A percentile compares a stretch with the other conserved stretches of the same genome.
These are phyloP conservation scores for Ctenochaetus hawaiiensis DNA, from an alignment of 2,797 vertebrate species.

Conservation along the genomic window DNA sequence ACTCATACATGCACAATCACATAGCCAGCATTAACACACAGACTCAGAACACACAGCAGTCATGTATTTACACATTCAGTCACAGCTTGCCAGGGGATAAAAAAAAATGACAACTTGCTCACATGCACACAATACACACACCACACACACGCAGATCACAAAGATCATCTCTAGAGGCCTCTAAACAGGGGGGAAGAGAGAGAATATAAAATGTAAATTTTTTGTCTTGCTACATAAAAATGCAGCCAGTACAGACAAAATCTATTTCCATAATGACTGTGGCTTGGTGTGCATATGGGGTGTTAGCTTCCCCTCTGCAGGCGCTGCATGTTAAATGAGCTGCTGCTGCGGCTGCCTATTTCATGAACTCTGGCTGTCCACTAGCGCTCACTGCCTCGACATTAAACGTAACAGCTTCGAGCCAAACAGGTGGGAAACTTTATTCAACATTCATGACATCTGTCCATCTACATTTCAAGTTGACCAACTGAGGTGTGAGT, in stretches of 20 bases:
- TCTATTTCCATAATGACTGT: constrained; percentile 79
- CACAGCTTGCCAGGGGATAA: constrained; percentile 39
- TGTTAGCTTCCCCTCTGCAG: constrained; percentile 66
- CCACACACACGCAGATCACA: constrained; percentile 22
- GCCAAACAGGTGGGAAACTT: constrained; percentile 70
- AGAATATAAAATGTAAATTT: constrained; percentile 63
- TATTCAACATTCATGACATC: constrained; percentile 71
- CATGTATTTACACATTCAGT: constrained; percentile 32
- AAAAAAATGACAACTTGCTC: constrained; percentile 22
- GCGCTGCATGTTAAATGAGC: constrained; percentile 72
- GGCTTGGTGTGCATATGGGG: constrained; percentile 67
- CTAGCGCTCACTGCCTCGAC: constrained; percentile 44
- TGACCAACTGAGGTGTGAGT: not conserved
- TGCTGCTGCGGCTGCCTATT: constrained; percentile 63
- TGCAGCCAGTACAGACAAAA: constrained; percentile 56
- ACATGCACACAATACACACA: constrained; percentile 14
- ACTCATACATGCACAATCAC: constrained; percentile 37
- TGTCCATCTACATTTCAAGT: constrained; percentile 49
- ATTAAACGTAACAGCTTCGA: constrained; percentile 67
- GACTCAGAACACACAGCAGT: constrained; percentile 29
- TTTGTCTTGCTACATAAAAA: constrained; percentile 68
- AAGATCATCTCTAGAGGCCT: constrained; percentile 56
- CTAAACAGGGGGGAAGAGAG: constrained; percentile 46
- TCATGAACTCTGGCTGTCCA: constrained; percentile 67
- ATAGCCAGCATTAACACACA: constrained; percentile 18